phyloP scores from a whole-genome alignment of 2,888 invertebrate species.

The Sarcophaga subvicina region DNA sequence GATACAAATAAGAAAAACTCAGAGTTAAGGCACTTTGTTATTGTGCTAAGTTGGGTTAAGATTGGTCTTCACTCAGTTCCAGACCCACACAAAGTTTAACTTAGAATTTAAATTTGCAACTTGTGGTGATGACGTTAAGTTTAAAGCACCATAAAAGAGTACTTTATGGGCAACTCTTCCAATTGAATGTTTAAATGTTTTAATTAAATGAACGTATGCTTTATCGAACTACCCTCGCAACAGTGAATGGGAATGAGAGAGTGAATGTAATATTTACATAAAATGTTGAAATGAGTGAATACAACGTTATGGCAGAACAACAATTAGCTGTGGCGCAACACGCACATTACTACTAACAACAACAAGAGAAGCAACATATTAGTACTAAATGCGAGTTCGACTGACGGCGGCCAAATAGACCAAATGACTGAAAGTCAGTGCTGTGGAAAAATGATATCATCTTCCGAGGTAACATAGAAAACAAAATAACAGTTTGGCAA shows the following conservation, averaged over 20 bases:
- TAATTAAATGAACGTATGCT: background rate
- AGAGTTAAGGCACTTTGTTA: too few relatives aligned
- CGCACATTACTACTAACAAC: slow-evolving; percentile 47
- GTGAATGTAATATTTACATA: slow-evolving; percentile 15
- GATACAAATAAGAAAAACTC: too few relatives aligned
- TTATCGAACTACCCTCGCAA: slow-evolving; percentile 16
- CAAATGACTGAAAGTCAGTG: slow-evolving; percentile 22
- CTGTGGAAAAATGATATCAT: slow-evolving; percentile 76
- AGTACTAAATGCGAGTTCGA: background rate
- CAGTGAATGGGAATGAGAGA: background rate
- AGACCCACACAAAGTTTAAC: too few relatives aligned
- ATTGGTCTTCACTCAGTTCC: too few relatives aligned
- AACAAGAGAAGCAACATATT: slow-evolving; percentile 11
- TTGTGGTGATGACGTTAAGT: too few relatives aligned
- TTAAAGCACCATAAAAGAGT: too few relatives aligned
- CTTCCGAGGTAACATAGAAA: slow-evolving; percentile 65
- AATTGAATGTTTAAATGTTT: too few relatives aligned
- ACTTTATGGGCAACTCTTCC: too few relatives aligned
- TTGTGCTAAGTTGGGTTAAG: too few relatives aligned
- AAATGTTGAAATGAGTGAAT: slow-evolving; percentile 23
- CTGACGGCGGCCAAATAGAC: slow-evolving; percentile 23
- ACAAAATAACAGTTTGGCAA: slow-evolving; percentile 12
- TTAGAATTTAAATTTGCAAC: too few relatives aligned
- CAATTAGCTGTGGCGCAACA: slow-evolving; percentile 42
- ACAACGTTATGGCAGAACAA: slow-evolving; percentile 18